phyloP scores from a whole-genome alignment of 2,888 invertebrate genomes.

The Dryobotodes eremita region DNA sequence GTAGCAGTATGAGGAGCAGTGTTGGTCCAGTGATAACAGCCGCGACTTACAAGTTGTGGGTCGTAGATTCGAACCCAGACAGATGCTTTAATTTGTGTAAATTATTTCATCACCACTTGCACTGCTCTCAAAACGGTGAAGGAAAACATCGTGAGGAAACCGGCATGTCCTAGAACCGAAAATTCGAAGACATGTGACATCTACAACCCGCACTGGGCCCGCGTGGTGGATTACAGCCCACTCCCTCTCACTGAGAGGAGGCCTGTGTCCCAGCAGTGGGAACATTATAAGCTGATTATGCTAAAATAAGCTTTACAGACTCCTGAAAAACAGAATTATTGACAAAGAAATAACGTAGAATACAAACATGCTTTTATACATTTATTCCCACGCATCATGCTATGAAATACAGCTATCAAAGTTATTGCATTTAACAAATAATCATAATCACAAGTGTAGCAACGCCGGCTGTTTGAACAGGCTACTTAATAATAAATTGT shows the following conservation, averaged over 20 bases:
- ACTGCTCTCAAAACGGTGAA: background rate
- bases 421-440: slow-evolving; percentile 65
- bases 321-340: slow-evolving; percentile 4
- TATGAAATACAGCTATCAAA: slow-evolving; percentile 54
- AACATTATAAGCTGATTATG: background rate
- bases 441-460: slow-evolving; percentile 63
- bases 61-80: background rate
- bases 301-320: background rate
- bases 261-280: background rate
- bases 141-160: background rate
- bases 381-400: slow-evolving; percentile 60
- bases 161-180: background rate
- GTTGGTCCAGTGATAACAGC: background rate
- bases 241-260: background rate
- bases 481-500: slow-evolving; percentile 67
- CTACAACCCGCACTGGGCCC: background rate
- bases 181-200: background rate
- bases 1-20: background rate
- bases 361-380: slow-evolving; percentile 20
- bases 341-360: slow-evolving; percentile 4
- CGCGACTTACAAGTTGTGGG: background rate
- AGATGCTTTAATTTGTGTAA: background rate
- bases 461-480: slow-evolving; percentile 48
- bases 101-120: background rate
- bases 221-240: background rate